A percentile compares a stretch with the other conserved stretches of the same genome.
phyloP scores from a whole-genome alignment of 2,888 invertebrate genomes.

The Leptothorax acervorum region DNA sequence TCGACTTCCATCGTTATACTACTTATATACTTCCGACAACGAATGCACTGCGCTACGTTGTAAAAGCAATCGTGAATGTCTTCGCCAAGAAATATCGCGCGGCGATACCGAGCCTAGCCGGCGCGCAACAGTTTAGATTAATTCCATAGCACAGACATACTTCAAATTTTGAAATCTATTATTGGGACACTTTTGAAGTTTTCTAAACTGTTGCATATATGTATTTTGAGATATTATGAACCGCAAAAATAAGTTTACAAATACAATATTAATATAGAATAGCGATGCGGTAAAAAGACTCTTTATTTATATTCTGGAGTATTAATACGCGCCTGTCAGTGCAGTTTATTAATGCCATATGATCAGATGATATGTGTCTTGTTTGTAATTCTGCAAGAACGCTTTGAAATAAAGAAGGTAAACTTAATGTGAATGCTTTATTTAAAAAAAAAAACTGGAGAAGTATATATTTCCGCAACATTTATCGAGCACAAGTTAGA shows the following conservation, averaged over 20 bases:
- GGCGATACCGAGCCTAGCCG: not conserved
- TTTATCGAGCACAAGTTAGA: not conserved
- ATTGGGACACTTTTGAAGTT: not conserved
- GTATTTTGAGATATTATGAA: not conserved
- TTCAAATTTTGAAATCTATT: conserved; percentile 1
- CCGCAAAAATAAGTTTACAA: not conserved
- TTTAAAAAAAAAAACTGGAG: not conserved
- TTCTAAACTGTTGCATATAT: not conserved
- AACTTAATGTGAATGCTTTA: not conserved
- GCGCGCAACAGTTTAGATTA: conserved; percentile 14
- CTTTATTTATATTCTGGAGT: not conserved
- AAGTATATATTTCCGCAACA: not conserved
- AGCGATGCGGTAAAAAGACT: not conserved
- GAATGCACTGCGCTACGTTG: conserved; percentile 28
- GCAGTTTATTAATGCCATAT: not conserved
- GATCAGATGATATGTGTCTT: not conserved
- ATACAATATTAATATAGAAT: not conserved
- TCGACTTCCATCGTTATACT: conserved; percentile 4
- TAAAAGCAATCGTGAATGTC: conserved; percentile 48
- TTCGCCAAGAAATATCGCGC: conserved; percentile 34
- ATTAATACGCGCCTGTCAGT: not conserved
- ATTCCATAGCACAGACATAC: not conserved
- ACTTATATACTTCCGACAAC: conserved; percentile 16
- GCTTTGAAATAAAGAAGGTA: not conserved
- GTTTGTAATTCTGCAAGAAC: not conserved